Conservation (phyloP, 2,113 vertebrate genomes). For the Takifugu bimaculatus region DNA sequence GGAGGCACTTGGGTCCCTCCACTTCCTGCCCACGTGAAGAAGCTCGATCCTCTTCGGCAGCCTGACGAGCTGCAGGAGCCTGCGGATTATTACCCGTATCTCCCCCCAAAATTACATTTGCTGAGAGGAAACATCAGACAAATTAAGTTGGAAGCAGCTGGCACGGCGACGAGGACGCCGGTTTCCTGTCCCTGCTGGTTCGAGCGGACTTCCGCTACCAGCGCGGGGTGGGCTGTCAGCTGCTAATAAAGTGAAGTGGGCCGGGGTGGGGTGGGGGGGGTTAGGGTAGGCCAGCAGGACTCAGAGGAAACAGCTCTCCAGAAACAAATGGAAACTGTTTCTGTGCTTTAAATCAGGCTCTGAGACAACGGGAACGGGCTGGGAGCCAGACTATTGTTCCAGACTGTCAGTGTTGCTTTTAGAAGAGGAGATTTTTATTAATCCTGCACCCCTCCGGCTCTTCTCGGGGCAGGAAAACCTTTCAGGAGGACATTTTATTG, state of each 20-base stretch:
- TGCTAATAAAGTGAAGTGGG: slow-evolving; percentile 26
- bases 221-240: slow-evolving; percentile 12
- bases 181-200: slow-evolving; percentile 42
- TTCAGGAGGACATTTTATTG: too few species aligned
- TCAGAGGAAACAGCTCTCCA: slow-evolving; percentile 38
- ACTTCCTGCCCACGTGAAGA: slow-evolving; percentile 23
- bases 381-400: too few species aligned
- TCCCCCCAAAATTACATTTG: slow-evolving; percentile 47
- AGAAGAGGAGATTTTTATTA: too few species aligned
- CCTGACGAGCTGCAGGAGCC: slow-evolving; percentile 22
- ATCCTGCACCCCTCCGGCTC: too few species aligned
- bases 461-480: too few species aligned
- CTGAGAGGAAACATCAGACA: slow-evolving; percentile 47
- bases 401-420: too few species aligned
- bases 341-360: too few species aligned
- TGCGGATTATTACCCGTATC: slow-evolving; percentile 44
- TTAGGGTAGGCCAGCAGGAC: slow-evolving; percentile 32
- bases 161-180: slow-evolving; percentile 43
- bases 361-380: too few species aligned
- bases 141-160: slow-evolving; percentile 61
- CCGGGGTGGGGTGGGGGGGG: slow-evolving; percentile 1
- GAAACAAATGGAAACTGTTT: slow-evolving; percentile 39
- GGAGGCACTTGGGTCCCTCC: slow-evolving; percentile 15
- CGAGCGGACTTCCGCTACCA: slow-evolving; percentile 33
- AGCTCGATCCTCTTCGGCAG: slow-evolving; percentile 22